Evolutionary conservation across 1,140 invertebrate species (phyloP).

Genomic region (Caerostris darwini): DNA sequence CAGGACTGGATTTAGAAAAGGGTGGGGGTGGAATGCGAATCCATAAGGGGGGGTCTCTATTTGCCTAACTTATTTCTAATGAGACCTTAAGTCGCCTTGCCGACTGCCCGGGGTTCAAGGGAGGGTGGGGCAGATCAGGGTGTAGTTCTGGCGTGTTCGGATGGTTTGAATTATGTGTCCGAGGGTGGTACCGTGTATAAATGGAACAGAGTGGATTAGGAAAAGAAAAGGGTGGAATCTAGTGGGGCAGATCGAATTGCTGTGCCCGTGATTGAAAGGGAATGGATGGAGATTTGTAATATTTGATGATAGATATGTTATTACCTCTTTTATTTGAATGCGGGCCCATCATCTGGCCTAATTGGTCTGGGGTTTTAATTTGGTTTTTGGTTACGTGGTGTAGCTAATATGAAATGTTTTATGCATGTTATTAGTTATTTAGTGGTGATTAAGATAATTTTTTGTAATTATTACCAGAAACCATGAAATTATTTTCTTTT

Average conservation of each 20-base stretch:
- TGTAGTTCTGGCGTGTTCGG: slow-evolving; percentile 58
- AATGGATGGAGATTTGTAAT: slow-evolving; percentile 29
- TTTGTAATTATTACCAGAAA: no score
- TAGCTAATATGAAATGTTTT: background rate
- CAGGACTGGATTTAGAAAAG: slow-evolving; percentile 42
- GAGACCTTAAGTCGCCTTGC: slow-evolving; percentile 51
- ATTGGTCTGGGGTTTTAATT: background rate
- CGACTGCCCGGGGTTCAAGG: background rate
- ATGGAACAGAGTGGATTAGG: slow-evolving; percentile 59
- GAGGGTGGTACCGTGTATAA: slow-evolving; percentile 34
- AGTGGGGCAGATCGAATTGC: slow-evolving; percentile 36
- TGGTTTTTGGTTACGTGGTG: background rate
- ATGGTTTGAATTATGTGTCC: slow-evolving; percentile 67
- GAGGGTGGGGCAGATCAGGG: slow-evolving; percentile 49
- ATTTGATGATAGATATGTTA: slow-evolving; percentile 35
- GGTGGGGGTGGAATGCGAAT: background rate
- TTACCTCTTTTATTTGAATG: slow-evolving; percentile 25
- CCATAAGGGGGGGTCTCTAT: slow-evolving; percentile 27
- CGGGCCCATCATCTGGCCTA: background rate
- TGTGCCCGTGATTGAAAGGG: slow-evolving; percentile 26
- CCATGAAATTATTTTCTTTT: no score
- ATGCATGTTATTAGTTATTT: background rate
- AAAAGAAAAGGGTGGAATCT: slow-evolving; percentile 57
- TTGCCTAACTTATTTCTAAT: slow-evolving; percentile 77
- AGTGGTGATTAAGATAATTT: background rate